Conservation (phyloP, 2,888 invertebrate genomes). For the Argyresthia albistria region DNA sequence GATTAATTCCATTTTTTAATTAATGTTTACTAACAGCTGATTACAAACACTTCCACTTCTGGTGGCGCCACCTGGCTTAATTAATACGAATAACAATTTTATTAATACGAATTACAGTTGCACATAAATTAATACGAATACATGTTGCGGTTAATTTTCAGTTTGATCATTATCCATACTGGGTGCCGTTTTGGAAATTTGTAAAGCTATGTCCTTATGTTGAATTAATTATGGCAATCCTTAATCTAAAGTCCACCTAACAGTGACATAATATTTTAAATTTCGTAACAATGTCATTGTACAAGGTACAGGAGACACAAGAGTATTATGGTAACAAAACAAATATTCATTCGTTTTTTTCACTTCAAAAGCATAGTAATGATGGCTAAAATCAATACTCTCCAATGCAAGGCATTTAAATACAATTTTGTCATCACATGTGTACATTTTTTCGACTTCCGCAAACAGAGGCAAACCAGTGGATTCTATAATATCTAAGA, state of each 20-base stretch:
- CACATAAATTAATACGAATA: too few relatives aligned
- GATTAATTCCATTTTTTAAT: too few relatives aligned
- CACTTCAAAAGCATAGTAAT: background rate
- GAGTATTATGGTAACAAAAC: background rate
- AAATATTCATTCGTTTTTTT: background rate
- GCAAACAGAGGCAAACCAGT: background rate
- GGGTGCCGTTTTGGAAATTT: background rate
- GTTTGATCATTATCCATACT: background rate
- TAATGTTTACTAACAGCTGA: too few relatives aligned
- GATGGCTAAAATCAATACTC: background rate
- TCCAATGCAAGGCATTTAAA: background rate
- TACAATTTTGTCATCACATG: background rate
- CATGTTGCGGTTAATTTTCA: background rate
- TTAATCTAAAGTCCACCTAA: background rate
- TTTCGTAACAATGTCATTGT: background rate
- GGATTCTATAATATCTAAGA: background rate
- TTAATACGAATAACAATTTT: too few relatives aligned
- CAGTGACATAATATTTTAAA: background rate
- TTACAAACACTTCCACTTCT: too few relatives aligned
- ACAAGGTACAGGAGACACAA: background rate
- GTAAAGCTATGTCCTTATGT: background rate
- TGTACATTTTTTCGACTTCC: background rate
- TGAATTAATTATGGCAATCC: background rate
- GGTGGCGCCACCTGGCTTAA: too few relatives aligned
- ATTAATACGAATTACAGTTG: too few relatives aligned